Base-by-base conservation (phyloP, 2,113 vertebrate species). In the Pampusana beccarii region DNA sequence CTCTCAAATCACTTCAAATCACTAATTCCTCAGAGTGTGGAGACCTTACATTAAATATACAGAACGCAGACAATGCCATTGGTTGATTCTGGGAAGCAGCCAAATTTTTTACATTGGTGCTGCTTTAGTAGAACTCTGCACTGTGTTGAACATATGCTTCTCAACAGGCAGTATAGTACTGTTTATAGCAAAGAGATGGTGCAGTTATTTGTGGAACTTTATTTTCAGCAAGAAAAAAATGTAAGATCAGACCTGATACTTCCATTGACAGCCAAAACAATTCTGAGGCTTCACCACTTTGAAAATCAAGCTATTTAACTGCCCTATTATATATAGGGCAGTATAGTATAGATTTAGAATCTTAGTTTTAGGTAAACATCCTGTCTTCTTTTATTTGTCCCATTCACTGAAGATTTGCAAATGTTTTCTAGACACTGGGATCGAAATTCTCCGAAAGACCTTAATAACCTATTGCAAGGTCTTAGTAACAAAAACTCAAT, bases 71-170 rank as follows among this genome's bases (percentile, higher is more conserved):
- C 92, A 93, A 94, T 74, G 78, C 84, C 89, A 56, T 86, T 50
- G 90, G 77, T 86, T 93, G 50, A 75, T 96, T 93, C 92, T 95
- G 75, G 77, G 83, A 95, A 97, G 88, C 82, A 81, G 66, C 94
- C 94, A 96, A 85, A 91, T 84, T 78, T 69, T 69, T 96, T 87
- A 91, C 77, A 90, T 20, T 83, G 80, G 40, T 75, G 61, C 38
- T 74, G 81, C 88, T 58, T 88, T 94, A 91, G 66, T 89, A 93
- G 85, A 93, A 94, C 86, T 62, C 88, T 82, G 28, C 6, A 5
- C 65, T 86, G n/a, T 83, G 74, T 34, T 92, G 88, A 96, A 79
- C 88, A 94, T 96, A 87, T 77, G 95, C 73, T 96, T 96, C 93
- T 93, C 75, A 86, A 80, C 53, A 96, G 89, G 92, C 72, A 92